Evolutionary conservation across 2,888 invertebrate species (phyloP), one percentile per base, ranked within the genome.

Genomic region (Crossocerus cetratus): DNA sequence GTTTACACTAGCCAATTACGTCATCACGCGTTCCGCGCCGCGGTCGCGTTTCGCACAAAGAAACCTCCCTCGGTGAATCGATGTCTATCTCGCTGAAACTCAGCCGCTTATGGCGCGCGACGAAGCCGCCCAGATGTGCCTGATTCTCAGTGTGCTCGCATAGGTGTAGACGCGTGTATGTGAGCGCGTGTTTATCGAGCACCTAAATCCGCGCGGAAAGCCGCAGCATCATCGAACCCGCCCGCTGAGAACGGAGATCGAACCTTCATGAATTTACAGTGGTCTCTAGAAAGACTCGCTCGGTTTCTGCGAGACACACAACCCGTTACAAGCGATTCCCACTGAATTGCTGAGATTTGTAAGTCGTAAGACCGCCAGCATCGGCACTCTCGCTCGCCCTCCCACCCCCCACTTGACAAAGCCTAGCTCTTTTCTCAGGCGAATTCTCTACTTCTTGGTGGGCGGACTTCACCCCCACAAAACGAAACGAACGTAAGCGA

Each of bases 271-370:
- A 81, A 78, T 81, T 78, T 81, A 76, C 77, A 69, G 69, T 67
- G 57, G 49, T 59, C 21, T 53, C n/a, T 13, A 45, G 23, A 43
- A 68, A 58, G 64, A 63, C 56, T 61, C 68, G 58, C 55, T 77
- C 74, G 77, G 11, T 32, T 66, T 64, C 57, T 71, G 78, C 76
- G 79, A 74, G 80, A 79, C 77, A 74, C 62, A 32, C 32, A 32
- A 66, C 71, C 77, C 3, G 71, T 79, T 74, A 78, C 78, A 67
- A 71, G 63, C 76, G 74, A 83, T 83, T 75, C 65, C 68, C 69
- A 59, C 75, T 63, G 75, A 73, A 82, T 82, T 73, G 80, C 78
- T 57, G 66, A 78, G 81, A 85, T 84, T 84, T 84, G 83, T 85
- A 80, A 77, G 80, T 77, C 69, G 69, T 64, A 65, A 69, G 49